Conservation (phyloP, 53 echinoderm and acorn worm species). For the Henricia sp. region DNA sequence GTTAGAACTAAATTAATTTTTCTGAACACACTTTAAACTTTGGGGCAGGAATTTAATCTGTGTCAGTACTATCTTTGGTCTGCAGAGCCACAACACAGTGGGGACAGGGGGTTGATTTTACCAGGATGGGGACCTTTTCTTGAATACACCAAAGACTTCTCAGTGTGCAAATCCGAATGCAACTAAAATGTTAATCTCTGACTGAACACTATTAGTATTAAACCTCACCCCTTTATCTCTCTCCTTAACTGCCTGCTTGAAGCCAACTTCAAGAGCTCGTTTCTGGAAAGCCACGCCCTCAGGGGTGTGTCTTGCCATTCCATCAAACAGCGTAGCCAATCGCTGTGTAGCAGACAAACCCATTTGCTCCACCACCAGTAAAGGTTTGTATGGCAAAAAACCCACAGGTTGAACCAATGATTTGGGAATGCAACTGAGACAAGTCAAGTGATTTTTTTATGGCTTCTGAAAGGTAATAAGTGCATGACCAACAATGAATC, state of each 20-base stretch:
- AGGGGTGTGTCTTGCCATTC: constrained; percentile 74
- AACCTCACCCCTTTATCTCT: constrained; percentile 72
- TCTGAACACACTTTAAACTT: too few relatives aligned
- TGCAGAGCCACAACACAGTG: too few relatives aligned
- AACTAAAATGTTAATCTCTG: not conserved
- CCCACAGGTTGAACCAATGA: not conserved
- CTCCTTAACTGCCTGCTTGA: constrained; percentile 68
- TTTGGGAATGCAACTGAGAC: not conserved
- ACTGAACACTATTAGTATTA: not conserved
- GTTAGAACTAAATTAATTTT: too few relatives aligned
- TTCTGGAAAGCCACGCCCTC: constrained; percentile 76
- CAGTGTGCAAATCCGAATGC: not conserved
- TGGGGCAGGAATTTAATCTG: too few relatives aligned
- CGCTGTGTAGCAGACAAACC: constrained; percentile 68
- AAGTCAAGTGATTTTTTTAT: not conserved
- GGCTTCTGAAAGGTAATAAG: too few relatives aligned
- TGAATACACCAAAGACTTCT: not conserved
- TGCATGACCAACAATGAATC: too few relatives aligned
- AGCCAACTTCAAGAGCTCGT: constrained; percentile 54
- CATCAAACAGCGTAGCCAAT: constrained; percentile 69
- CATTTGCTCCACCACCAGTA: constrained; percentile 73
- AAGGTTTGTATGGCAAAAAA: not conserved
- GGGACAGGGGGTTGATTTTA: too few relatives aligned
- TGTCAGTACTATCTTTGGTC: too few relatives aligned
- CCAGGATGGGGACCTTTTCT: too few relatives aligned